These are phyloP conservation scores for Baryphthengus martii DNA, from an alignment of 2,113 vertebrate genomes.

Conservation along the genomic window DNA sequence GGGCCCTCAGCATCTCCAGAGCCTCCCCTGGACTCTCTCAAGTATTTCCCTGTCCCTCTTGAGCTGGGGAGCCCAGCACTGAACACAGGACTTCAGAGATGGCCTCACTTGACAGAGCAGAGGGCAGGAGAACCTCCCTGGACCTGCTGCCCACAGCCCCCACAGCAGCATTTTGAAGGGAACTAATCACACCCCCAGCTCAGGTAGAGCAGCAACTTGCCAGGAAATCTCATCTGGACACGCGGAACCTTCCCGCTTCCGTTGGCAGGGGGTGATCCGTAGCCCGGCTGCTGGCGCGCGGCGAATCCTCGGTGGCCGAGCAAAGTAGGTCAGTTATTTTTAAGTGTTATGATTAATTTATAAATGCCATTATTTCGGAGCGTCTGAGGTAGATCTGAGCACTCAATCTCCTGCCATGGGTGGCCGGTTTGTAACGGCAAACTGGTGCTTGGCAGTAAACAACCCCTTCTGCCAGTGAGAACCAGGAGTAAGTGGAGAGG, in stretches of 20 bases:
- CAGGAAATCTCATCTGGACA: fast-evolving
- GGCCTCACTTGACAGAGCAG: too few relatives aligned
- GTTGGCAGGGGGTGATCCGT: background rate
- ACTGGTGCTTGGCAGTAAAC: background rate
- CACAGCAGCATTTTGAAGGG: fast-evolving
- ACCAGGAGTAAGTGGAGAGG: background rate
- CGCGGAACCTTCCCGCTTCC: background rate
- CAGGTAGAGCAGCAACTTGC: background rate
- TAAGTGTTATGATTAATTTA: slow-evolving; percentile 29
- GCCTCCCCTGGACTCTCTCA: too few relatives aligned
- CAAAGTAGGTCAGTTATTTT: slow-evolving; percentile 33
- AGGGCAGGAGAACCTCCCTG: too few relatives aligned
- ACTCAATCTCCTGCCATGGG: fast-evolving
- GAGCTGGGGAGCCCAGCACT: too few relatives aligned
- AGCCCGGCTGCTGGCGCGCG: background rate
- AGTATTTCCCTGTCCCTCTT: too few relatives aligned
- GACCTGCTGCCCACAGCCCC: too few relatives aligned
- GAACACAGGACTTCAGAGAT: too few relatives aligned
- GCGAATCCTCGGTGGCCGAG: background rate
- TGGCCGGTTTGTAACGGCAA: background rate
- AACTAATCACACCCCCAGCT: fast-evolving
- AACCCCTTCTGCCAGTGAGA: background rate
- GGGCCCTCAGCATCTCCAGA: too few relatives aligned
- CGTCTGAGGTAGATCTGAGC: background rate
- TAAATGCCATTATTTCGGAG: background rate